A percentile compares a stretch with the other conserved stretches of the same genome.
Conservation (phyloP, 2,888 invertebrate genomes). For the Augochlorella aurata region DNA sequence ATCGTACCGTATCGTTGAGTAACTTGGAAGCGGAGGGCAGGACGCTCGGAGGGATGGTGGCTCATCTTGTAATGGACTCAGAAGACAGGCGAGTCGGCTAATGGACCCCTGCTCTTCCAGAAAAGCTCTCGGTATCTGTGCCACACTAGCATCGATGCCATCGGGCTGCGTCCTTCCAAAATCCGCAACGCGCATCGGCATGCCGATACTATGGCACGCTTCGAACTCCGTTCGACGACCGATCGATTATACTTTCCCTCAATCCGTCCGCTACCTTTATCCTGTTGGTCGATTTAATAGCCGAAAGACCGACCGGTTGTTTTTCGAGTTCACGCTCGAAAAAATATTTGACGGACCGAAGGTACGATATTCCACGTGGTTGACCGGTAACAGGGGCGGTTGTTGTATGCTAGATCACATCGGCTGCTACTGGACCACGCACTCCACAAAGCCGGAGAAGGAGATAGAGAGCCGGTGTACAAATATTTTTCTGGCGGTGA, state of each 20-base stretch:
- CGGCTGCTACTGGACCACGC: constrained; percentile 26
- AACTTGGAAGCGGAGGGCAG: constrained; percentile 70
- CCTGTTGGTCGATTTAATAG: constrained; percentile 24
- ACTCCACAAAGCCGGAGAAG: constrained; percentile 2
- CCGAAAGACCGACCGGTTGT: constrained; percentile 33
- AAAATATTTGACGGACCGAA: constrained; percentile 46
- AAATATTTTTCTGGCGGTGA: constrained; percentile 50
- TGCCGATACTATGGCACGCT: neutral
- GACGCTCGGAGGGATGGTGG: constrained; percentile 72
- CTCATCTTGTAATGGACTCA: constrained; percentile 82
- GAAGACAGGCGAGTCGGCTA: constrained; percentile 82
- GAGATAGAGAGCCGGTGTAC: constrained; percentile 12
- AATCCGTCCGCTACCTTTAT: neutral
- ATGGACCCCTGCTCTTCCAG: constrained; percentile 80
- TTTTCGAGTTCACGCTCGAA: constrained; percentile 33
- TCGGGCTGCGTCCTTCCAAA: constrained; percentile 74
- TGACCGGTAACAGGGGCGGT: constrained; percentile 30
- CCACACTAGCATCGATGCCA: constrained; percentile 79
- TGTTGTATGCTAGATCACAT: constrained; percentile 26
- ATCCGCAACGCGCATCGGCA: constrained; percentile 61
- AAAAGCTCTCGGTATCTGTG: constrained; percentile 81
- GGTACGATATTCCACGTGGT: constrained; percentile 31
- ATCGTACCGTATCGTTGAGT: constrained; percentile 67
- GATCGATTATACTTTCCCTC: constrained; percentile 17
- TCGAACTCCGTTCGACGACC: constrained; percentile 22